phyloP scores from a whole-genome alignment of 2,888 invertebrate genomes.

The Chironomus riparius region DNA sequence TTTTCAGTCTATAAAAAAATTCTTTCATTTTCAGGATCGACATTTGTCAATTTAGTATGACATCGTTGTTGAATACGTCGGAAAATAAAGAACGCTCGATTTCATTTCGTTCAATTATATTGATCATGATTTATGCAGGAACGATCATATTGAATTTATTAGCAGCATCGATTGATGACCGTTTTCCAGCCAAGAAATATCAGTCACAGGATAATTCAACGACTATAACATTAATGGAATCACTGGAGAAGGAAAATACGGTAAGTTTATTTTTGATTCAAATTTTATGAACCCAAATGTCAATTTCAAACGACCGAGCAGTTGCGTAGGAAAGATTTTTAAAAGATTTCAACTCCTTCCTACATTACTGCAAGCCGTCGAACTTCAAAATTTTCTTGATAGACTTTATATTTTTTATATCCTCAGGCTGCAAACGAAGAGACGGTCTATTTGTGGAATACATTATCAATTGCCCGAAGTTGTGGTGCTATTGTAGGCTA shows the following conservation, averaged over 20 bases:
- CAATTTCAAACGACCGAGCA: too few relatives aligned
- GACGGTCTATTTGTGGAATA: conserved; percentile 46
- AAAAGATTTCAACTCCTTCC: not conserved
- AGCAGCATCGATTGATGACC: conserved; percentile 42
- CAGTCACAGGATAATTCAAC: conserved; percentile 33
- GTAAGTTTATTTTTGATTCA: conserved; percentile 31
- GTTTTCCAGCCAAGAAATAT: conserved; percentile 34
- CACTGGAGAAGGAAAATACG: conserved; percentile 35
- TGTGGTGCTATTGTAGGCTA: conserved; percentile 47
- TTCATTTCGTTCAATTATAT: conserved; percentile 42
- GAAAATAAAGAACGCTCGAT: conserved; percentile 32
- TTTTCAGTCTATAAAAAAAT: not conserved
- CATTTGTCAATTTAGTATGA: conserved; percentile 26
- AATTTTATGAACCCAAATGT: too few relatives aligned
- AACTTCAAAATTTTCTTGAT: not conserved
- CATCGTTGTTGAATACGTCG: conserved; percentile 5
- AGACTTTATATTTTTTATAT: conserved; percentile 21
- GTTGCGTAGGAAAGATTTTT: too few relatives aligned
- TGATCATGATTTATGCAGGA: conserved; percentile 43
- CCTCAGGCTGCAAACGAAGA: conserved; percentile 40
- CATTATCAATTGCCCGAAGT: conserved; percentile 47
- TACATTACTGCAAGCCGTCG: too few relatives aligned
- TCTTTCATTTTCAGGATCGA: conserved; percentile 13
- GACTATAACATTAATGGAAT: conserved; percentile 35
- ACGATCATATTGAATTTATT: conserved; percentile 43